Base-by-base conservation (phyloP, 2,113 vertebrate genomes). In the Scatophagus argus region DNA sequence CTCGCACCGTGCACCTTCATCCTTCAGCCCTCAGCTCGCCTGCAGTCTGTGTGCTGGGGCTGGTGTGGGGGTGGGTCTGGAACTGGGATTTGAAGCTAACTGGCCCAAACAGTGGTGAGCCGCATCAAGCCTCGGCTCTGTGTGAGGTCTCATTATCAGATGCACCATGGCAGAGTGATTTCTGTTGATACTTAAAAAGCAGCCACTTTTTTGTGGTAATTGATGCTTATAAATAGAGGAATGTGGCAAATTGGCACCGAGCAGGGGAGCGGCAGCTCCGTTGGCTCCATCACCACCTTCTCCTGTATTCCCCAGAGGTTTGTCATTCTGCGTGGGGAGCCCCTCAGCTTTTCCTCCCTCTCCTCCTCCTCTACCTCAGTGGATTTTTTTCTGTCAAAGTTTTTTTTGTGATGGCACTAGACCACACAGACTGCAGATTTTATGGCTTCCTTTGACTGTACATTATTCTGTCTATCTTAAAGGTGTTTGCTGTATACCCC, bases 71-170 rank as follows among this genome's bases (percentile, higher is more conserved):
- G 87, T 13, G 80, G 74, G 71, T 62, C 77, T 88, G 80, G 73
- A 85, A 67, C 46, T 19, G 63, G 82, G 82, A 66, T 86, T 84
- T 87, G 83, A 77, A 86, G 74, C 84, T 82, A 83, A 82, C 89
- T 82, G 82, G 66, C 79, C 71, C 47, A 62, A 86, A 86, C 60
- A 83, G 77, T 76, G 78, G 88, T 80, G 85, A 85, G 87, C 89
- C 68, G 81, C 88, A 74, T 87, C 81, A 81, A 88, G 75, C 77
- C 72, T 73, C 52, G 31, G 87, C 93, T 91, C 87, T 66, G 92
- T 95, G 95, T 96, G 95, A 95, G 95, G 94, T 95, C 95, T 94
- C 89, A 87, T 94, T 94, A 83, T 95, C 91, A 93, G 91, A 91
- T 92, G 82, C 79, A 87, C 92, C 77, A 65, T 74, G 83, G 72